These are phyloP conservation scores for Lamellibrachia columna DNA, from an alignment of 2,888 invertebrate species.

Conservation along the genomic window DNA sequence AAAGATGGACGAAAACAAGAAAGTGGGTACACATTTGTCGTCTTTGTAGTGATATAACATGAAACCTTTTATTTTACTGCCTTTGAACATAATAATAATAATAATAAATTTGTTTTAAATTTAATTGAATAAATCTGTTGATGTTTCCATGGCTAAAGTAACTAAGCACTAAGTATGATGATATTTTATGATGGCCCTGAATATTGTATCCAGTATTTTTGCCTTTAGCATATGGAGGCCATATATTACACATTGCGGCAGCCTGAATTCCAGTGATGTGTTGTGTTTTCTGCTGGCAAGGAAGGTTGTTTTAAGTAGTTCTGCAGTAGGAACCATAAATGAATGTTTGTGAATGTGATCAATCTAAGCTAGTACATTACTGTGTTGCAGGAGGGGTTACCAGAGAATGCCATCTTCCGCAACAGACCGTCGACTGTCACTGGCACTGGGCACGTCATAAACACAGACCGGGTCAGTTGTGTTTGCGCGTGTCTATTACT, in stretches of 20 bases:
- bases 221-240: too few relatives aligned
- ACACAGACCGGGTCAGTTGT: background rate
- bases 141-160: background rate
- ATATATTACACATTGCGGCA: too few relatives aligned
- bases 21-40: conserved; percentile 29
- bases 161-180: background rate
- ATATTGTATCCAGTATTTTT: too few relatives aligned
- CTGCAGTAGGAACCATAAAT: too few relatives aligned
- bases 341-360: too few relatives aligned
- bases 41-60: background rate
- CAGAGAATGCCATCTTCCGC: background rate
- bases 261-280: too few relatives aligned
- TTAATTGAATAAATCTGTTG: background rate
- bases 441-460: background rate
- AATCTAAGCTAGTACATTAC: background rate
- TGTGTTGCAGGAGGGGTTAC: background rate
- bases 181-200: background rate
- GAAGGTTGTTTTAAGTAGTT: too few relatives aligned
- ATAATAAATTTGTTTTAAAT: background rate
- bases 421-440: background rate
- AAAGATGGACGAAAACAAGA: conserved; percentile 68
- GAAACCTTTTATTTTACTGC: background rate
- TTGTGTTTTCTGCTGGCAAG: too few relatives aligned
- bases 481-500: too few relatives aligned
- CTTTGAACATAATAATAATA: background rate